Evolutionary conservation across 2,888 invertebrate species (phyloP).

Genomic region (Ametastegia equiseti): DNA sequence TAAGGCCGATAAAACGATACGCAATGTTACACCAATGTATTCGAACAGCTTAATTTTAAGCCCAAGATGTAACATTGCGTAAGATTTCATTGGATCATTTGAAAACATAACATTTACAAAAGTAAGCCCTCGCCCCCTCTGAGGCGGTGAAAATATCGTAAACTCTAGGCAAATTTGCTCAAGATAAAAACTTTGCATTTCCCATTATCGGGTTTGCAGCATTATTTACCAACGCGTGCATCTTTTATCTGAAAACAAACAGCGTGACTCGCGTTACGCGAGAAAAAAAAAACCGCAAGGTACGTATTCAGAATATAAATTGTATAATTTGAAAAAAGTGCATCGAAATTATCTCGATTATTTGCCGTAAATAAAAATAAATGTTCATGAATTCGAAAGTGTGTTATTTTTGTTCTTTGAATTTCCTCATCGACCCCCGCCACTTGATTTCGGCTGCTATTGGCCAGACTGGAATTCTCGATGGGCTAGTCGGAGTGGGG

Average conservation of each 20-base stretch:
- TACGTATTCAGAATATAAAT: neutral
- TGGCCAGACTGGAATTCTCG: neutral
- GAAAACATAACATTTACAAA: neutral
- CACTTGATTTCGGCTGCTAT: neutral
- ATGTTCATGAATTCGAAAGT: neutral
- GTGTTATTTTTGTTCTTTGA: neutral
- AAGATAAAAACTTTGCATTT: neutral
- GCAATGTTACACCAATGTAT: neutral
- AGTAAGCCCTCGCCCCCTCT: neutral
- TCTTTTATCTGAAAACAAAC: neutral
- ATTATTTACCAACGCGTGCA: neutral
- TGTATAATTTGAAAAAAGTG: neutral
- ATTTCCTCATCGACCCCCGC: neutral
- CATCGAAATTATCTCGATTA: neutral
- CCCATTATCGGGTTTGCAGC: neutral
- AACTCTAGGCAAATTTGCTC: neutral
- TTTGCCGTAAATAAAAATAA: neutral
- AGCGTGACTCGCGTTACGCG: neutral
- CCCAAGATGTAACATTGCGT: neutral
- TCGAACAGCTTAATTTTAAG: neutral
- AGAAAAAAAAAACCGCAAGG: neutral
- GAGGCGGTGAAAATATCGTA: neutral
- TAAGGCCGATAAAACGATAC: neutral
- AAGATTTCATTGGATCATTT: neutral
- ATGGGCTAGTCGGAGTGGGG: slow-evolving; percentile 17